Percentiles rank a stretch among this genome's conserved stretches.
phyloP scores from a whole-genome alignment of 2,113 vertebrate species.

The Dissostichus mawsoni region DNA sequence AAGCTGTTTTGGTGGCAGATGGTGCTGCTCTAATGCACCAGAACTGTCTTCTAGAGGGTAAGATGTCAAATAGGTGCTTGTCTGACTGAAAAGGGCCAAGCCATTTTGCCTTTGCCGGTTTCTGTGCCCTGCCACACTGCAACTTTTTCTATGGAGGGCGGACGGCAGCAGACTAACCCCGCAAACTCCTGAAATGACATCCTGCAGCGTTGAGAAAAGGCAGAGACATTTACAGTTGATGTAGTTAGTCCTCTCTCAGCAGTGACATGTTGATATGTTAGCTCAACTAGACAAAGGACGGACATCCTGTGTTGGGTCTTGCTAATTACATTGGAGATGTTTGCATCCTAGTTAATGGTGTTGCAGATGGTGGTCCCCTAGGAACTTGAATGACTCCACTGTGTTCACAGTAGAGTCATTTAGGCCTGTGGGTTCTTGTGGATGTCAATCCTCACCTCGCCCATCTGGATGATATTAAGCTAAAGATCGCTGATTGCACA shows the following conservation, averaged over 20 bases:
- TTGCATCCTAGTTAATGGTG: conserved; percentile 67
- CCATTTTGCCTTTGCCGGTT: conserved; percentile 50
- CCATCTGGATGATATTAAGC: conserved; percentile 71
- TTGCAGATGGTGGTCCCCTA: conserved; percentile 69
- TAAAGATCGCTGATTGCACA: conserved; percentile 60
- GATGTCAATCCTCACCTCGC: conserved; percentile 67
- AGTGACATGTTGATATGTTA: conserved; percentile 61
- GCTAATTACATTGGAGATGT: conserved; percentile 76
- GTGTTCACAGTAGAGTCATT: conserved; percentile 59
- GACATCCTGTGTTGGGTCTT: conserved; percentile 65
- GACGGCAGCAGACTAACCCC: conserved; percentile 13
- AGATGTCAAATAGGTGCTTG: conserved; percentile 59
- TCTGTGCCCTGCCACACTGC: conserved; percentile 34
- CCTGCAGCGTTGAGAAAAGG: conserved; percentile 51
- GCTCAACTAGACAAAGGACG: conserved; percentile 44
- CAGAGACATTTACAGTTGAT: conserved; percentile 55
- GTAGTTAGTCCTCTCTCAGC: conserved; percentile 32
- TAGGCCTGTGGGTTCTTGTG: conserved; percentile 56
- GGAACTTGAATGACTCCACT: conserved; percentile 67
- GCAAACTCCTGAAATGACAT: conserved; percentile 39
- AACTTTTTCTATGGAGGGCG: conserved; percentile 34
- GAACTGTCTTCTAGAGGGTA: conserved; percentile 53
- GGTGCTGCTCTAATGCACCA: conserved; percentile 55
- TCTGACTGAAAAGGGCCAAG: conserved; percentile 45
- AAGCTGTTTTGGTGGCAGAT: conserved; percentile 52